These are phyloP conservation scores for Hypotaenidia philippensis DNA, from an alignment of 2,797 vertebrate species.

Conservation along the genomic window DNA sequence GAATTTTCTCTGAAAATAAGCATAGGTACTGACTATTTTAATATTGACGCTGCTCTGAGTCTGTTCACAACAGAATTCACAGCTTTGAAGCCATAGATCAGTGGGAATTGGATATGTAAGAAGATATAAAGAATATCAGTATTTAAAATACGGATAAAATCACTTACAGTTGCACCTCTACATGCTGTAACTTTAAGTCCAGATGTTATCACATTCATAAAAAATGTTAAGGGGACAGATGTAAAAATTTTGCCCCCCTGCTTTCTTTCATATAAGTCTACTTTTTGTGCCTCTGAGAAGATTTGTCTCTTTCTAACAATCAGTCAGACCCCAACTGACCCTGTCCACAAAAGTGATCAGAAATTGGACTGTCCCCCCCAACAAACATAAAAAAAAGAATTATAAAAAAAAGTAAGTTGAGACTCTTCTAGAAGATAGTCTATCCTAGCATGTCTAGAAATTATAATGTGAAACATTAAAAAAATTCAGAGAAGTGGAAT, in stretches of 20 bases:
- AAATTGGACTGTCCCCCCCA: background rate
- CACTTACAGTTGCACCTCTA: background rate
- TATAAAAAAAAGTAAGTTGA: background rate
- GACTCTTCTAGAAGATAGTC: background rate
- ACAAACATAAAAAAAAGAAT: background rate
- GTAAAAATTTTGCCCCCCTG: slow-evolving; percentile 23
- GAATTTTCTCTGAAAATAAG: background rate
- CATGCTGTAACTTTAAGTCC: background rate
- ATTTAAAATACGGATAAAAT: background rate
- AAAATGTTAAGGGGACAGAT: slow-evolving; percentile 28
- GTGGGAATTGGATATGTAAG: background rate
- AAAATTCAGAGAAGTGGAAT: background rate
- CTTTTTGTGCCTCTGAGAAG: slow-evolving; percentile 40
- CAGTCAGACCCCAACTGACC: slow-evolving; percentile 39
- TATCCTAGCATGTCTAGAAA: background rate
- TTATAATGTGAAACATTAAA: background rate
- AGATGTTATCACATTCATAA: background rate
- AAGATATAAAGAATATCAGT: background rate
- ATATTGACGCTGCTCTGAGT: background rate
- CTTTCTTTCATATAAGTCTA: slow-evolving; percentile 33
- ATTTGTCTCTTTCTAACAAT: slow-evolving; percentile 39
- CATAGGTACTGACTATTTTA: background rate
- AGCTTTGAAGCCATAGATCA: background rate
- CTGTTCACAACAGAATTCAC: slow-evolving; percentile 22
- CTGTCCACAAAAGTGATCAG: slow-evolving; percentile 30